These are phyloP conservation scores for Meandrina meandrites DNA, from an alignment of 92 coral and sea anemone genomes.

Conservation along the genomic window DNA sequence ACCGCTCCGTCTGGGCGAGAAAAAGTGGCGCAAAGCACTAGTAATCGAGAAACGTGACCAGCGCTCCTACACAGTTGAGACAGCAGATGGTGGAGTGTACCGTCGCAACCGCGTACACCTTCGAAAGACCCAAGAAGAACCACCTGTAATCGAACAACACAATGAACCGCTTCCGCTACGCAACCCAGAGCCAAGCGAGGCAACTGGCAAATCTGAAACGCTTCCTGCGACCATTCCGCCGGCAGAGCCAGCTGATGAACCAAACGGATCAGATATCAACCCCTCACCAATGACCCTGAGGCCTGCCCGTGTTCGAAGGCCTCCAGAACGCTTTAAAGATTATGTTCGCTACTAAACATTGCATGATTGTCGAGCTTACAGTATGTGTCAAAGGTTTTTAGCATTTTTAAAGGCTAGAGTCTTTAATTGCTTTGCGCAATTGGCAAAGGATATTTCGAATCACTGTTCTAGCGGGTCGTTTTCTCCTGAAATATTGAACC, in stretches of 20 bases:
- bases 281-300: conserved; percentile 6
- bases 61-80: conserved; percentile 1
- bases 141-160: conserved; percentile 25
- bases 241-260: background rate
- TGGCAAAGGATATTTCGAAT: too few species aligned
- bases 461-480: too few species aligned
- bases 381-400: too few species aligned
- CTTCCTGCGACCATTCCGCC: background rate
- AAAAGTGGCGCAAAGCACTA: conserved; percentile 5
- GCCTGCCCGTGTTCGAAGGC: conserved; percentile 27
- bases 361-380: background rate
- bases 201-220: background rate
- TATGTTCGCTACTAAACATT: conserved; percentile 4
- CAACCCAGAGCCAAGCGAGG: background rate
- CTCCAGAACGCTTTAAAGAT: conserved; percentile 22
- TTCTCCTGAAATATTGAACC: too few species aligned
- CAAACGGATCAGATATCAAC: background rate
- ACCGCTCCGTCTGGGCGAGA: conserved; percentile 2
- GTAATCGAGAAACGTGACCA: background rate
- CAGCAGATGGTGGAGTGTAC: conserved; percentile 16
- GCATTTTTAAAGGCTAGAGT: too few species aligned
- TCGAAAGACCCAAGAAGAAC: conserved; percentile 18
- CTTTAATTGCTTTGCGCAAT: too few species aligned
- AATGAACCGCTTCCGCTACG: background rate
- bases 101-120: conserved; percentile 24